phyloP scores from a whole-genome alignment of 2,888 invertebrate genomes.

The Lepidocyrtinus sp. region DNA sequence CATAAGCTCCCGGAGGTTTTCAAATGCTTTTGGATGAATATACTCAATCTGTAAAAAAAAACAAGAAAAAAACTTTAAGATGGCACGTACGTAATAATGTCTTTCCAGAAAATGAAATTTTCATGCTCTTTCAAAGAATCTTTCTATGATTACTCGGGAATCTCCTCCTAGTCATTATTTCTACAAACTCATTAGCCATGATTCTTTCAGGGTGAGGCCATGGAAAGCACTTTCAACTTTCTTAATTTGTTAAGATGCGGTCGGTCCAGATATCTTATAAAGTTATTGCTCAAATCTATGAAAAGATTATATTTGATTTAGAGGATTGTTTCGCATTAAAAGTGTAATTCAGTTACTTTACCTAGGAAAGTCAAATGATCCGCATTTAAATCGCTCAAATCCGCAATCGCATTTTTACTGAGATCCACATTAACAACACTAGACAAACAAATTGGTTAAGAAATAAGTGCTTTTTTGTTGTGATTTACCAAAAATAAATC shows the following conservation, averaged over 20 bases:
- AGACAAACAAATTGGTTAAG: not conserved
- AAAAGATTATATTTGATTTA: not conserved
- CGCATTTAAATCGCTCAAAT: slow-evolving; percentile 53
- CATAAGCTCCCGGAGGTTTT: slow-evolving; percentile 74
- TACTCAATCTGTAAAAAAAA: slow-evolving; percentile 59
- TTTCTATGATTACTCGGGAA: too few relatives aligned
- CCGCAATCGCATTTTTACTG: slow-evolving; percentile 61
- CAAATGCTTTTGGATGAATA: slow-evolving; percentile 62
- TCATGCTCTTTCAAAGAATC: too few relatives aligned
- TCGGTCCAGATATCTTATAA: slow-evolving; percentile 52
- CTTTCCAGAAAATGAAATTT: too few relatives aligned
- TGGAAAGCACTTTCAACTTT: slow-evolving; percentile 59
- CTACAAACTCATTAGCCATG: not conserved
- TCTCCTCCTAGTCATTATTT: too few relatives aligned
- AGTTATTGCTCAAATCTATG: slow-evolving; percentile 61
- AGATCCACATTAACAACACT: slow-evolving; percentile 54
- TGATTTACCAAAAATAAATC: too few relatives aligned
- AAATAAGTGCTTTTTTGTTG: too few relatives aligned
- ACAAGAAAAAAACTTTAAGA: too few relatives aligned
- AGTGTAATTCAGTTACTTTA: not conserved
- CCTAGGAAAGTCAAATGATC: slow-evolving; percentile 40
- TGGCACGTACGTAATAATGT: too few relatives aligned
- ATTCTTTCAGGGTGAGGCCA: slow-evolving; percentile 38
- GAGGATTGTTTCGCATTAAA: not conserved
- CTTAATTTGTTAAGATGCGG: slow-evolving; percentile 51